Evolutionary conservation across 2,888 invertebrate species (phyloP), one percentile per base, ranked within the genome.

Genomic region (Megalurothrips usitatus): DNA sequence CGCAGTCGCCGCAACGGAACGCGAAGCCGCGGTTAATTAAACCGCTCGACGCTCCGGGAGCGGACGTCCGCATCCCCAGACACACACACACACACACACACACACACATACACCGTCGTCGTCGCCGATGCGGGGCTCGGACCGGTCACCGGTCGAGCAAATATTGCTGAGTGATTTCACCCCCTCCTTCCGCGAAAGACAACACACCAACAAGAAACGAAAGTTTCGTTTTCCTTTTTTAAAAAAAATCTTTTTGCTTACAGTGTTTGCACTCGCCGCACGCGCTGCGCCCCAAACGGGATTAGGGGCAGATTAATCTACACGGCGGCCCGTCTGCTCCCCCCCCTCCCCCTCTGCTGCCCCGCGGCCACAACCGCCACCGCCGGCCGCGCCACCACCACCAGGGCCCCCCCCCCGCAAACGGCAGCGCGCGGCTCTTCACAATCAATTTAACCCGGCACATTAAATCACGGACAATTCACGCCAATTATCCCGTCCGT

Each of bases 301-400:
- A 75, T 75, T 26, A 75, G 68, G 68, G 68, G 68, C 68, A 75
- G 68, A 75, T 75, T 68, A 68, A 68, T 68, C 23, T 68, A 75
- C 68, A 75, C 68, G 68, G 68, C n/a, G 9, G 23, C 68, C 68
- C 68, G n/a, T n/a, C 63, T 8, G 0, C 23, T 23, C 0, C 68
- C 68, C 58, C 14, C 14, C 14, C 58, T 14, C 58, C 58, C 58
- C 58, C 58, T 6, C 58, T 14, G 34, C n/a, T n/a, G n/a, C n/a
- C 6, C 34, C 19, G 52, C 2, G 19, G 52, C 52, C 68, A 75
- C 68, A 26, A 26, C n/a, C 9, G 1, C 68, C 68, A n/a, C 68
- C 58, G 19, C 58, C 14, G 6, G 6, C 58, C 11, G 14, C 58
- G 19, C 58, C 14, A 19, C 2, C 68, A n/a, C 58, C 58, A 17